Evolutionary conservation across 2,113 vertebrate species (phyloP), one percentile per base, ranked within the genome.

Genomic region (Gopherus evgoodei): DNA sequence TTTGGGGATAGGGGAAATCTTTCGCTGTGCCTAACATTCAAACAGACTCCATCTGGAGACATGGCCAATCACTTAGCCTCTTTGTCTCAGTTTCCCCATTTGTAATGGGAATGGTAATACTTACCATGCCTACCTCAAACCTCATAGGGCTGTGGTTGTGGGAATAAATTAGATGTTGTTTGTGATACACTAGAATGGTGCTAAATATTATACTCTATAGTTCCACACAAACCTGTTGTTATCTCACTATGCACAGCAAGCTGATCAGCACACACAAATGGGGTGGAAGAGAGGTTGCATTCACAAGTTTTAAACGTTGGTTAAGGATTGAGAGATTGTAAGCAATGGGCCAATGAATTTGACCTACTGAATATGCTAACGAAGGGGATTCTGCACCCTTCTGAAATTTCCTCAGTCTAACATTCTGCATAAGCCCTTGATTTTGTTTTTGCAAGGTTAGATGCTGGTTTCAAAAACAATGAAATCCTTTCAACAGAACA

Each of bases 1-100:
- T 81, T 3, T 0, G 84, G 81, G 88, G 96, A 95, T 88, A 88
- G 89, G 89, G 4, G 94, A 83, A 83, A 90, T 96, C 81, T 91
- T 95, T 94, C 92, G 87, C 91, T 93, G 53, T 42, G n/a, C 19
- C 53, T 93, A 91, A 85, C 82, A 91, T 42, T 42, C 35, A 65
- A 8, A 65, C 31, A 65, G 31, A 31, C 31, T 35, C 31, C 31
- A 65, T 35, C 62, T 65, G 14, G 62, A 31, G 31, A 19, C 31
- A 35, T 14, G 62, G 14, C 31, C 31, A 65, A 65, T 35, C 27
- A 35, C 29, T 35, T 6, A 35, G 59, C 29, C 59, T 75, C n/a
- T 44, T 44, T 75, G 21, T 38, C 72, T 75, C 38, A 25, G 19
- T 75, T 75, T 75, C 38, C 5, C 72, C 38, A 75, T 12, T 21